Evolutionary conservation across 2,113 vertebrate species (phyloP).

Genomic region (Mohoua ochrocephala): DNA sequence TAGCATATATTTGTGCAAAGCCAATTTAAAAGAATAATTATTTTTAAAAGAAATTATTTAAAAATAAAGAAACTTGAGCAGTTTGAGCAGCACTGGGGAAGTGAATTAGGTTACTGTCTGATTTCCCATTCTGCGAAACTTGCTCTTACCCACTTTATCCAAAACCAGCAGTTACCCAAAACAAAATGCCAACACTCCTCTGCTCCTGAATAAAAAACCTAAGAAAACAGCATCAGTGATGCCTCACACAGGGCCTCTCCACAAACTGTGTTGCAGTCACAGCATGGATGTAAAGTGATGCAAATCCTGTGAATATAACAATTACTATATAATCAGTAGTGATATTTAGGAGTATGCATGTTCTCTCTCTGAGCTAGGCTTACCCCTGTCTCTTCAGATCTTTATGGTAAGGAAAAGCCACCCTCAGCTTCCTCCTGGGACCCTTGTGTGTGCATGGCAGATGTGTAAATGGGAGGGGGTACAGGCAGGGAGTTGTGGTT

Average conservation of each 20-base stretch:
- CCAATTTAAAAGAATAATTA: not conserved
- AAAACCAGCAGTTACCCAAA: not conserved
- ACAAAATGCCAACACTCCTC: not conserved
- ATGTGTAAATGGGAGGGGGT: fast-evolving
- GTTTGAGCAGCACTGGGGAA: not conserved
- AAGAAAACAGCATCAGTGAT: not conserved
- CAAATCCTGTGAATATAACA: not conserved
- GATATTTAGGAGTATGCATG: not conserved
- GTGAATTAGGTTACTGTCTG: not conserved
- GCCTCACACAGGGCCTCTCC: not conserved
- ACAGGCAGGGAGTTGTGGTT: fast-evolving
- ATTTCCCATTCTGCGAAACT: not conserved
- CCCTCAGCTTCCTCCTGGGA: not conserved
- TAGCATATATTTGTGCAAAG: not conserved
- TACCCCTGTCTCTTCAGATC: not conserved
- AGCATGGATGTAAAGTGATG: not conserved
- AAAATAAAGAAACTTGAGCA: not conserved
- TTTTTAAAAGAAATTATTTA: not conserved
- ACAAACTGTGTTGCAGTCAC: not conserved
- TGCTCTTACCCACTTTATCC: not conserved
- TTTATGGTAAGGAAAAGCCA: not conserved
- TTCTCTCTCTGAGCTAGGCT: not conserved
- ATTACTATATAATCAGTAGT: not conserved
- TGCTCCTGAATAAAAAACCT: fast-evolving
- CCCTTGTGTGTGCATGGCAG: fast-evolving